Base-by-base conservation (phyloP, 2,888 invertebrate species). In the Thereva unica region DNA sequence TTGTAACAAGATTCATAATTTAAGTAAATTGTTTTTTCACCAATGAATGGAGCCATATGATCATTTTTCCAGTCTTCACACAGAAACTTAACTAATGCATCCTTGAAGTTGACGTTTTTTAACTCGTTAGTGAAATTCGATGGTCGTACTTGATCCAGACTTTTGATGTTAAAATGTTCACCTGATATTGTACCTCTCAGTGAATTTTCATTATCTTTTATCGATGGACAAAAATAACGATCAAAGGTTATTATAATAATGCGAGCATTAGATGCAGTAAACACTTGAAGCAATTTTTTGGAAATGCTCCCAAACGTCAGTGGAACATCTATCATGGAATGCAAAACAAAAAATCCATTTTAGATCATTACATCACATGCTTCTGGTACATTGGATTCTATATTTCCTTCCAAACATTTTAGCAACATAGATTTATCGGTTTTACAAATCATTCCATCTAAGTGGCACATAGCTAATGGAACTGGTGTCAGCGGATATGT, bases 281-380 rank as follows among this genome's bases (percentile, higher is more conserved):
- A 35, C 9, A 41, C 40, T 52, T 10, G 41, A 4, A 49, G 9
- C 8, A 54, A 44, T 72, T 74, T 75, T 55, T 74, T 72, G 4
- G 75, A 74, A 55, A 77, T 73, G 57, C 52, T 66, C 61, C 74
- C 74, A 69, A 75, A 77, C 40, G 73, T 74, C 71, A 68, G 61
- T 23, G 76, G 75, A 8, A 75, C 66, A 66, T 76, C 71, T 72
- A 72, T 76, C 63, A 74, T 72, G 4, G 72, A 67, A 69, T 76
- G 74, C n/a, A 74, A 52, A 23, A 74, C 61, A 55, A 73, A 76
- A 61, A 77, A 78, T 7, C 75, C 76, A 73, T 77, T 76, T 67
- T 75, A 70, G 47, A 77, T 66, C 12, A 73, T 44, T 50, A 74
- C 61, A 70, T 76, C 73, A n/a, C 68, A 68, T 5, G 55, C 55